Percentiles rank a stretch among this genome's conserved stretches.
Conservation (phyloP, 2,888 invertebrate species). For the Meganola albula region DNA sequence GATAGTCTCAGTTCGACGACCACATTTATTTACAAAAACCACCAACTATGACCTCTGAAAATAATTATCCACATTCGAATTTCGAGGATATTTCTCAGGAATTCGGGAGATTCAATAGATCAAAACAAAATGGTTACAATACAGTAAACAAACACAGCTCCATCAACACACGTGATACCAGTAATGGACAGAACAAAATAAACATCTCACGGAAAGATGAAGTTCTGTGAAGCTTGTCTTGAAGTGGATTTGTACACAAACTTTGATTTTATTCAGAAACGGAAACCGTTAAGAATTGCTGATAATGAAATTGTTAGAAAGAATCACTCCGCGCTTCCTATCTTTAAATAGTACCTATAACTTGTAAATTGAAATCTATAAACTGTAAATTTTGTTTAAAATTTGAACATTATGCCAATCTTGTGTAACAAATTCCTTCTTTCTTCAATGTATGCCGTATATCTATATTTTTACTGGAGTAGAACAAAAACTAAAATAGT, state of each 20-base stretch:
- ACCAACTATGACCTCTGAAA: constrained; percentile 21
- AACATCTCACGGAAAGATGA: constrained; percentile 51
- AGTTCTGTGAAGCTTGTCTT: constrained; percentile 55
- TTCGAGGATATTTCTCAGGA: too few species aligned
- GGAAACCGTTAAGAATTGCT: constrained; percentile 20
- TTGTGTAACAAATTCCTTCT: too few species aligned
- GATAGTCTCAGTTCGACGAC: constrained; percentile 32
- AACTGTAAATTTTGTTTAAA: too few species aligned
- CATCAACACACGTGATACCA: constrained; percentile 58
- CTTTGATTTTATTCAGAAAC: constrained; percentile 27
- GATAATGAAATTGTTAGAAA: constrained; percentile 17
- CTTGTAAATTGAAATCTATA: not conserved
- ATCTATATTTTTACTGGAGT: too few species aligned
- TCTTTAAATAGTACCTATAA: too few species aligned
- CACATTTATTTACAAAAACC: constrained; percentile 20
- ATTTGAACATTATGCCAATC: too few species aligned
- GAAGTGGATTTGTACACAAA: constrained; percentile 32
- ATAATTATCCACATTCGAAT: constrained; percentile 7
- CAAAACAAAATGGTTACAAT: constrained; percentile 36
- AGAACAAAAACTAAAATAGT: too few species aligned
- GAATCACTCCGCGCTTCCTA: constrained; percentile 16
- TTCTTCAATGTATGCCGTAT: too few species aligned
- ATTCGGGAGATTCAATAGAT: constrained; percentile 21
- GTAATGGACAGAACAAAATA: constrained; percentile 67
- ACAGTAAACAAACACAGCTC: constrained; percentile 63